Percentiles rank a stretch among this genome's conserved stretches.
Evolutionary conservation across 2,888 invertebrate genomes (phyloP).

Genomic region (Eupithecia vulgata): DNA sequence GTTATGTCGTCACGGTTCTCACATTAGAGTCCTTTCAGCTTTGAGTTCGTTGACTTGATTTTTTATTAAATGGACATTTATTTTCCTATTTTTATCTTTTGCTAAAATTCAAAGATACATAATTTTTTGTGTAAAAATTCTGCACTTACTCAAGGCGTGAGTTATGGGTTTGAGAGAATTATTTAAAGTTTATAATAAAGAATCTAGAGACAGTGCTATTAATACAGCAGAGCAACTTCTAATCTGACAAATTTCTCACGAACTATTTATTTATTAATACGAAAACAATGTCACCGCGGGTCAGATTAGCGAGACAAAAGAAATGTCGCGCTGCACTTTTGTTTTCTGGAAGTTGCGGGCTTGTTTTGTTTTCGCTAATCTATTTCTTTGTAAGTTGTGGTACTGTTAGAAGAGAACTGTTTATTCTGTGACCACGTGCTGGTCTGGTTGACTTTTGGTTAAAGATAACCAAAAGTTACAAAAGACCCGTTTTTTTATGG

Average conservation of each 20-base stretch:
- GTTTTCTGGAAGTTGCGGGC: slow-evolving; percentile 38
- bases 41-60: slow-evolving; percentile 14
- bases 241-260: slow-evolving; percentile 27
- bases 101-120: background rate
- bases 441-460: background rate
- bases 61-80: background rate
- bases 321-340: slow-evolving; percentile 28
- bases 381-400: slow-evolving; percentile 37
- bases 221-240: slow-evolving; percentile 18
- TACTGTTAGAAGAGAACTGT: slow-evolving; percentile 9
- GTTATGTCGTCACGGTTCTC: slow-evolving; percentile 22
- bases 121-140: background rate
- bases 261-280: slow-evolving; percentile 12
- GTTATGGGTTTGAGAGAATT: background rate
- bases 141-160: background rate
- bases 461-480: too few species aligned
- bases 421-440: slow-evolving; percentile 39
- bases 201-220: slow-evolving; percentile 13
- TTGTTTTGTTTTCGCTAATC: slow-evolving; percentile 37
- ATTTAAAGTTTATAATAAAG: background rate
- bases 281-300: slow-evolving; percentile 34
- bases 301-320: slow-evolving; percentile 36
- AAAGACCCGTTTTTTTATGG: background rate
- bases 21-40: background rate
- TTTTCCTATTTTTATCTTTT: background rate